These are phyloP conservation scores for Hylyphantes graminicola DNA, from an alignment of 1,140 invertebrate genomes.

Conservation along the genomic window DNA sequence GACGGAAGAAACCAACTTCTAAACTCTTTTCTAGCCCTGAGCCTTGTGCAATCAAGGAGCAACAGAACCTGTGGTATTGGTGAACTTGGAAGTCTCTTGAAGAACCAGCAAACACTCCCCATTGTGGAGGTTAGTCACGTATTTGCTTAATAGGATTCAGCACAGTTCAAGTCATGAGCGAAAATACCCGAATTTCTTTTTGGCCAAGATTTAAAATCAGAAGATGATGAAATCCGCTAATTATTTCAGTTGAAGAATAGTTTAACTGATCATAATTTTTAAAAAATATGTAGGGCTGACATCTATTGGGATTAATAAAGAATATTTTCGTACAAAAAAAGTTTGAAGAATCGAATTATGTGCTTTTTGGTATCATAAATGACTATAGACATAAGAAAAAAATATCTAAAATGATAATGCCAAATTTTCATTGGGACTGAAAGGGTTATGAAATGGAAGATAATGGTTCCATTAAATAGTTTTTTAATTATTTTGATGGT, in stretches of 20 bases:
- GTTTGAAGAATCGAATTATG: no score
- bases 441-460: background rate
- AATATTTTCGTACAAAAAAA: no score
- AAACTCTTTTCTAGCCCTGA: background rate
- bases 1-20: background rate
- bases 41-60: constrained; percentile 31
- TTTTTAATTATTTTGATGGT: no score
- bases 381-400: no score
- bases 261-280: no score
- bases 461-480: no score
- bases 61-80: constrained; percentile 34
- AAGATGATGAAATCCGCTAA: background rate
- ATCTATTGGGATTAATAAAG: no score
- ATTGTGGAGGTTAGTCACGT: constrained; percentile 21
- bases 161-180: background rate
- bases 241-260: background rate
- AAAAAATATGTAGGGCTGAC: no score
- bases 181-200: background rate
- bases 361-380: no score
- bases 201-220: background rate
- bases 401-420: no score
- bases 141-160: constrained; percentile 20
- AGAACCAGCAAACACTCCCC: background rate
- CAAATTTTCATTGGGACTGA: no score
- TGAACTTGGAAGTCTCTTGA: background rate